These are phyloP conservation scores for Synanthedon vespiformis DNA, from an alignment of 2,888 invertebrate species.

Conservation along the genomic window DNA sequence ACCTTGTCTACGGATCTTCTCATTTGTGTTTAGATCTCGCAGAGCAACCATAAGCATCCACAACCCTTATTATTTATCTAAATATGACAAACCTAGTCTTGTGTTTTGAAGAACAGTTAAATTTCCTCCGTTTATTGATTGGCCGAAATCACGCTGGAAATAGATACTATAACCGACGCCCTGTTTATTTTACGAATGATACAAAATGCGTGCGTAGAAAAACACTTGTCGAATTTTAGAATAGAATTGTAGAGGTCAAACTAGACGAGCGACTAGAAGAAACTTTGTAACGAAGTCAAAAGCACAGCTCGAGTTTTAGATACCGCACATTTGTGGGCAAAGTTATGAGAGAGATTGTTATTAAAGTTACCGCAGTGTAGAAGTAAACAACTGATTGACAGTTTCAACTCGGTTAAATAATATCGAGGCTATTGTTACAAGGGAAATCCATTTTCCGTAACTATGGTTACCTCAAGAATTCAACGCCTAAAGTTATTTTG, in stretches of 20 bases:
- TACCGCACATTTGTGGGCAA: constrained; percentile 7
- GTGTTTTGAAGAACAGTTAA: too few relatives aligned
- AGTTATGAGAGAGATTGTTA: constrained; percentile 12
- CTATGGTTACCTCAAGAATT: background rate
- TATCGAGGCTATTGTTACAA: background rate
- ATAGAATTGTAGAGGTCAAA: background rate
- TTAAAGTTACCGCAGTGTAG: constrained; percentile 13
- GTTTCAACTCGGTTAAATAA: background rate
- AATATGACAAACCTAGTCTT: too few relatives aligned
- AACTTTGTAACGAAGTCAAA: constrained; percentile 13
- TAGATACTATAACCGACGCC: too few relatives aligned
- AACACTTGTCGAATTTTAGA: background rate
- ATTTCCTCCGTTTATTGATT: too few relatives aligned
- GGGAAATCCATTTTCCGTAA: background rate
- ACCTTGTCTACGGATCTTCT: too few relatives aligned
- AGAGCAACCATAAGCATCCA: too few relatives aligned
- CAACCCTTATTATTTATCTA: too few relatives aligned
- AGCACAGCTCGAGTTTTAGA: constrained; percentile 9
- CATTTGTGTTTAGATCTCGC: too few relatives aligned
- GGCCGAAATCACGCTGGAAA: too few relatives aligned
- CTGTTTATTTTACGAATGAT: too few relatives aligned
- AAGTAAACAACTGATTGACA: background rate
- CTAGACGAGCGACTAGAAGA: constrained; percentile 2
- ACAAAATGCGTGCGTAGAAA: too few relatives aligned
- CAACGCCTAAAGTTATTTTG: background rate